A percentile compares a stretch with the other conserved stretches of the same genome.
Evolutionary conservation across 2,113 vertebrate genomes (phyloP).

Genomic region (Lutjanus erythropterus): DNA sequence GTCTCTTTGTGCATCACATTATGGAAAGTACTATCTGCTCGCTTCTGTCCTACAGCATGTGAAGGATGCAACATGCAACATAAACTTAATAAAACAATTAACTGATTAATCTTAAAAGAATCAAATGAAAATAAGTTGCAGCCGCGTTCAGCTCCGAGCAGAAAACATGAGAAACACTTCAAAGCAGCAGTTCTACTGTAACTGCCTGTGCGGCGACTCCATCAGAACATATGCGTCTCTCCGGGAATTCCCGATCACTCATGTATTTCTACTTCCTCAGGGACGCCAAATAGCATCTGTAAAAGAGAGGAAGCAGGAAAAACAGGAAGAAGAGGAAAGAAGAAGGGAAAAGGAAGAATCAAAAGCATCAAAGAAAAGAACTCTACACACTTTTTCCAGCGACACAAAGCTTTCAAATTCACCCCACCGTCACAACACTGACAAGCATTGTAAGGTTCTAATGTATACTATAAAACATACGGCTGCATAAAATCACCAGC

Average conservation of each 20-base stretch:
- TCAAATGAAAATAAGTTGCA: background rate
- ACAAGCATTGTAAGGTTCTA: conserved; percentile 38
- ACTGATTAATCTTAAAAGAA: too few species aligned
- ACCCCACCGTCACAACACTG: background rate
- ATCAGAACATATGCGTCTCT: conserved; percentile 5
- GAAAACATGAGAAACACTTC: background rate
- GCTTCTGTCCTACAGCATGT: too few species aligned
- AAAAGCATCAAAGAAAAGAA: background rate
- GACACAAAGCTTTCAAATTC: conserved; percentile 12
- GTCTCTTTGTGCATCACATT: too few species aligned
- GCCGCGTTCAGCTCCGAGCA: background rate
- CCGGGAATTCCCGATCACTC: background rate
- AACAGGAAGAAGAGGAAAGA: background rate
- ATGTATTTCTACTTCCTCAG: background rate
- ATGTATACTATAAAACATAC: conserved; percentile 54
- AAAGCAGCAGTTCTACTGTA: conserved; percentile 2
- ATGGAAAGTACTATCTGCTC: too few species aligned
- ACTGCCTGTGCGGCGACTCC: background rate
- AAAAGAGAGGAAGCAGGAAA: background rate
- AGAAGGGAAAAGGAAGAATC: background rate
- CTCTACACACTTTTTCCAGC: background rate
- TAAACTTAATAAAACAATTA: too few species aligned
- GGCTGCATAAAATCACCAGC: conserved; percentile 49
- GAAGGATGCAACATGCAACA: too few species aligned
- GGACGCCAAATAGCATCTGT: conserved; percentile 2